Percentiles rank a stretch among this genome's conserved stretches.
phyloP scores from a whole-genome alignment of 2,113 vertebrate genomes.

The Mesembrinibis cayennensis region DNA sequence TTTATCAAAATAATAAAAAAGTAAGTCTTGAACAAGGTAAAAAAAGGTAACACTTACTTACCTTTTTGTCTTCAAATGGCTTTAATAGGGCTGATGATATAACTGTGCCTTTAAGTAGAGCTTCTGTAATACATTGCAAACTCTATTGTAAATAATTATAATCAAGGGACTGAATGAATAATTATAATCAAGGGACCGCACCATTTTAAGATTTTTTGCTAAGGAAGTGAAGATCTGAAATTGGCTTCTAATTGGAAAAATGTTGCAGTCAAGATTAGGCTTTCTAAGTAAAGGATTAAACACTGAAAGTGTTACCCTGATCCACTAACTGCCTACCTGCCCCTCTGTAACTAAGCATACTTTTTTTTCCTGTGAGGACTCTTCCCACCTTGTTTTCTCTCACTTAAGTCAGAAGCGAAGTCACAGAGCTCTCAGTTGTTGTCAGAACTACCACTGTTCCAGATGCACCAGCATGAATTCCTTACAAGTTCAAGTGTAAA shows the following conservation, averaged over 20 bases:
- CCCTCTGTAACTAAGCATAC: neutral
- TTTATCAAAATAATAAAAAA: neutral
- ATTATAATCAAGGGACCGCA: neutral
- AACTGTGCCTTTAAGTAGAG: neutral
- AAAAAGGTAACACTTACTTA: neutral
- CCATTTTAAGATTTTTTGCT: neutral
- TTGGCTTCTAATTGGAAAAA: neutral
- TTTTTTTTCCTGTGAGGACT: neutral
- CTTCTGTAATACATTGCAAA: neutral
- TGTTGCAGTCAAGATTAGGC: neutral
- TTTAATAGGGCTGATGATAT: neutral
- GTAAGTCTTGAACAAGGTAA: neutral
- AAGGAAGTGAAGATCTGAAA: neutral
- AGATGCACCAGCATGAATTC: neutral
- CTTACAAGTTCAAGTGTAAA: neutral
- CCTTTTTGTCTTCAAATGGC: neutral
- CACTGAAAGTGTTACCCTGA: neutral
- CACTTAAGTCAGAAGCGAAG: neutral
- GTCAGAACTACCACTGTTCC: neutral
- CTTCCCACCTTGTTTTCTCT: neutral
- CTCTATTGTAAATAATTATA: neutral
- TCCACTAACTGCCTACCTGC: neutral
- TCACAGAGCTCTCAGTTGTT: neutral
- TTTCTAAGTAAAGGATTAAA: neutral
- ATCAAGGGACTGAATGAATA: neutral